Evolutionary conservation across 2,888 invertebrate genomes (phyloP), one percentile per base, ranked within the genome.

Genomic region (Parapristionchus giblindavisi): DNA sequence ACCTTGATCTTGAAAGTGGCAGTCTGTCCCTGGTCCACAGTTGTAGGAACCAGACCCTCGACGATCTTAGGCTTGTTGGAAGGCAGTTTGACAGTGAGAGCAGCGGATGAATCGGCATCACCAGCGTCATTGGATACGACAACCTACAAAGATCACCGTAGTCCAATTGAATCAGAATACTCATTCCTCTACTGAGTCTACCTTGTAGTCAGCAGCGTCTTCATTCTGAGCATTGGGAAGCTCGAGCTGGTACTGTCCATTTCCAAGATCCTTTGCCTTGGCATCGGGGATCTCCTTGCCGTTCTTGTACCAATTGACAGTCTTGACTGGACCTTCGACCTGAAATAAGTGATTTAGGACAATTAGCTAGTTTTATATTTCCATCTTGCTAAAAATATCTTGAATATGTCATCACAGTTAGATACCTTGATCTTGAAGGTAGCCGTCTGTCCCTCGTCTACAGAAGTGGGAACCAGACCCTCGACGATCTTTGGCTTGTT

Each of bases 391-490:
- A 5, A 4, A 27, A n/a, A n/a, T n/a, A n/a, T n/a, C 51, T 17
- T 51, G 17, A 17, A n/a, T 17, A 51, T n/a, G 51, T 17, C 14
- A 51, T 17, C 17, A 51, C n/a, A n/a, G 51, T 51, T n/a, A 51
- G 51, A 14, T 32, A 68, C 58, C 85, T 93, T 79, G 6, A 83
- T 79, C 54, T 79, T 77, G n/a, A 96, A 89, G 77, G 92, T 93
- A 51, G 95, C 91, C 0, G 93, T 93, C 76, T 93, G 92, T 0
- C 95, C 94, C 85, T 94, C 94, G 77, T 93, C 93, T 2, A 95
- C 92, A 0, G 88, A 88, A 76, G 85, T 85, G 88, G 89, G 88
- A 75, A 92, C 91, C 32, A 95, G 89, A 77, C 92, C 92, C 89
- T 93, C 93, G 58, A 92, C 91, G 85, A 95, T 82, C 43, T 76